phyloP scores from a whole-genome alignment of 2,113 vertebrate genomes.

The Neogobius melanostomus region DNA sequence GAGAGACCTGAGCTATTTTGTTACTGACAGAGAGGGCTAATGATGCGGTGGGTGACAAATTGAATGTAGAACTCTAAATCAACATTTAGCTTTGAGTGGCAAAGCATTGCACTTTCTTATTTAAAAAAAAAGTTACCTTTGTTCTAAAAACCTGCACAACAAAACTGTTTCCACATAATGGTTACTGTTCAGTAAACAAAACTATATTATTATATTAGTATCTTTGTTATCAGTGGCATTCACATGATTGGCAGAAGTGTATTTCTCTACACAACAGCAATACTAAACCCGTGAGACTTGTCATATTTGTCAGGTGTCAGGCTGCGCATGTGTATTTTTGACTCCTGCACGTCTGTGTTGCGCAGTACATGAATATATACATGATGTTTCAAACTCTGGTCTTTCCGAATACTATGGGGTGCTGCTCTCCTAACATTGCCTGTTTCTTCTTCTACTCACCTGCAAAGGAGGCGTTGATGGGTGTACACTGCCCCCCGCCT shows the following conservation, averaged over 20 bases:
- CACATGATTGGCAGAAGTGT: conserved; percentile 15
- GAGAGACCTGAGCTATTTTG: neutral
- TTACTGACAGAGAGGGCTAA: neutral
- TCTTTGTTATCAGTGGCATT: neutral
- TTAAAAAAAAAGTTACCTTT: too few relatives aligned
- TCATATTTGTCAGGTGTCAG: conserved; percentile 56
- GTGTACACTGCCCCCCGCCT: conserved; percentile 49
- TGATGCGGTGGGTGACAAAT: neutral
- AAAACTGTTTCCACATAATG: neutral
- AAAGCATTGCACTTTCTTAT: too few relatives aligned
- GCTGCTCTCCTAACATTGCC: conserved; percentile 50
- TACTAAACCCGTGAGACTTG: conserved; percentile 22
- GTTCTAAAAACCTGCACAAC: neutral
- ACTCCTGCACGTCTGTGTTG: conserved; percentile 57
- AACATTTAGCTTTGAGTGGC: neutral
- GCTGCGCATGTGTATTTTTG: conserved; percentile 43
- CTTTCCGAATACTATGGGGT: conserved; percentile 24
- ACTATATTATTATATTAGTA: neutral
- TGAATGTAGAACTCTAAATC: neutral
- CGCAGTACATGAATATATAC: conserved; percentile 66
- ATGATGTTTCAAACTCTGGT: conserved; percentile 42
- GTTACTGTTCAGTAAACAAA: neutral
- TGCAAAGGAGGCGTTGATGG: conserved; percentile 74
- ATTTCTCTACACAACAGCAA: conserved; percentile 10
- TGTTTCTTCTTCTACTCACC: conserved; percentile 52